Percentiles rank a stretch among this genome's conserved stretches.
Evolutionary conservation across 2,797 vertebrate genomes (phyloP).

Genomic region (Phoebastria nigripes): DNA sequence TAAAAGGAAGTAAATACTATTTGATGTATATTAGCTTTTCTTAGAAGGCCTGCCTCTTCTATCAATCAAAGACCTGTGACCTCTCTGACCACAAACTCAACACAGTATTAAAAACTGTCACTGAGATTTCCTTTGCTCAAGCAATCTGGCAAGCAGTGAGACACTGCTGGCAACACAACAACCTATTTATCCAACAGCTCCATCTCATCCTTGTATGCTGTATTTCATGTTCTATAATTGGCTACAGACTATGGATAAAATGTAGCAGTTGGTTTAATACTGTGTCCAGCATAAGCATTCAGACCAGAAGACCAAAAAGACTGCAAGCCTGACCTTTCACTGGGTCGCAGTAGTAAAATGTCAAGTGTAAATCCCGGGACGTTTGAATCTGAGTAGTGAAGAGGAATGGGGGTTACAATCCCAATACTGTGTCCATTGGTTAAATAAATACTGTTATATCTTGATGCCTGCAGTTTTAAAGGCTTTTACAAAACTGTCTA

Average conservation of each 20-base stretch:
- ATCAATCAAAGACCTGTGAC: slow-evolving; percentile 4
- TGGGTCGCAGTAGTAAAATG: neutral
- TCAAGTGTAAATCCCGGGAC: neutral
- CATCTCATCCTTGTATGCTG: neutral
- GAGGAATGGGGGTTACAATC: neutral
- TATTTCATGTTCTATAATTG: neutral
- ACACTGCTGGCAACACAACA: neutral
- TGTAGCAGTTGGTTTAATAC: neutral
- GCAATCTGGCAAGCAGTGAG: neutral
- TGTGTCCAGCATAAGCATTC: neutral
- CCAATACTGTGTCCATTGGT: no score
- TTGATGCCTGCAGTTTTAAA: neutral
- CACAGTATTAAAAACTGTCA: neutral
- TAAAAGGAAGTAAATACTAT: slow-evolving; percentile 36
- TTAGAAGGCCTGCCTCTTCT: slow-evolving; percentile 32
- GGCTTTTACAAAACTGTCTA: neutral
- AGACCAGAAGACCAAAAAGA: neutral
- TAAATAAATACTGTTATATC: neutral
- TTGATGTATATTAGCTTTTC: slow-evolving; percentile 50
- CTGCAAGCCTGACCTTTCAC: neutral
- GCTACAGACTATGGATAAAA: neutral
- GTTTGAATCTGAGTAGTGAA: neutral
- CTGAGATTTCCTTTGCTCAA: slow-evolving; percentile 10
- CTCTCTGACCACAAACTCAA: neutral
- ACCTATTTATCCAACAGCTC: neutral